phyloP scores from a whole-genome alignment of 2,888 invertebrate genomes.

The Geotrupes spiniger region DNA sequence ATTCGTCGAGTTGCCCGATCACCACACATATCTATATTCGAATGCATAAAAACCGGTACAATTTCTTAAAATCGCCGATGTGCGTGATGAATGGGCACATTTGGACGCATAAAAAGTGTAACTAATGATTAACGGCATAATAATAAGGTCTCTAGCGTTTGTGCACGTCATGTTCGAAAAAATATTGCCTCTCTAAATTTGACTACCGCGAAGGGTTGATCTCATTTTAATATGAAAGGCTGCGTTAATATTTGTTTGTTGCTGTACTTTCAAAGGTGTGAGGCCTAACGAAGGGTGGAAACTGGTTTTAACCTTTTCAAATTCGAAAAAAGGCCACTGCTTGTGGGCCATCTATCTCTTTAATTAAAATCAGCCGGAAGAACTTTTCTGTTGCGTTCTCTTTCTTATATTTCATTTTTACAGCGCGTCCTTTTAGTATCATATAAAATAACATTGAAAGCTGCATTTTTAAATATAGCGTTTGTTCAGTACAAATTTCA shows the following conservation, averaged over 20 bases:
- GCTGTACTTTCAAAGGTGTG: not conserved
- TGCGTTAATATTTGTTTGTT: not conserved
- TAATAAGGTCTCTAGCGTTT: constrained; percentile 3
- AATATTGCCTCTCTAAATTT: not conserved
- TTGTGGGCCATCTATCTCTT: too few species aligned
- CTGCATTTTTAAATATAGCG: too few species aligned
- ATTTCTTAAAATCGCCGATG: not conserved
- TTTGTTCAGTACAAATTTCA: too few species aligned
- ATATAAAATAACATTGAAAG: too few species aligned
- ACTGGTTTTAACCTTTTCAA: not conserved
- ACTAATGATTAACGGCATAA: constrained; percentile 14
- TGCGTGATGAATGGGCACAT: not conserved
- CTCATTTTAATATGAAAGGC: constrained; percentile 6
- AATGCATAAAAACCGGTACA: too few species aligned
- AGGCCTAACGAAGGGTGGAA: constrained; percentile 1
- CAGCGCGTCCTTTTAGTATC: too few species aligned
- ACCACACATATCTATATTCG: constrained; percentile 1
- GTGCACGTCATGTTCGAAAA: not conserved
- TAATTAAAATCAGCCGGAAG: too few species aligned
- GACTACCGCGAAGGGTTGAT: not conserved
- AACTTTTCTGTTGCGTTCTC: too few species aligned
- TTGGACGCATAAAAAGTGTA: constrained; percentile 6
- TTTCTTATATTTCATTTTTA: too few species aligned
- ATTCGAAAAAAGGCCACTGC: not conserved
- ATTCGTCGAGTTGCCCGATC: not conserved